Conservation (phyloP, 2,888 invertebrate genomes). For the Thyatira batis region DNA sequence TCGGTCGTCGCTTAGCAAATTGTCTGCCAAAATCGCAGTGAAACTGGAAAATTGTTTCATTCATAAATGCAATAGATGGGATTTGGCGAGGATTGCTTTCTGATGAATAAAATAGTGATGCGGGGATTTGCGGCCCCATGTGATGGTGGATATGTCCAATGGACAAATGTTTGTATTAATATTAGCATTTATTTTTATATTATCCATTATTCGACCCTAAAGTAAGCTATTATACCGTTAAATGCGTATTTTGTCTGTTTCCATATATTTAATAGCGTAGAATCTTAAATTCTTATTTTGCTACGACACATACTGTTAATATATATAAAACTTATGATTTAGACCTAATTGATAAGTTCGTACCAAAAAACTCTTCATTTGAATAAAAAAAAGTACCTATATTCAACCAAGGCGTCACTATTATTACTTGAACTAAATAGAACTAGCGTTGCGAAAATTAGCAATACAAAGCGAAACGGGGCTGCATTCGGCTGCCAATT, state of each 20-base stretch:
- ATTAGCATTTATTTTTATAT: slow-evolving; percentile 19
- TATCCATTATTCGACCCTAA: not conserved
- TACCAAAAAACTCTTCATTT: not conserved
- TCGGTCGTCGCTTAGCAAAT: slow-evolving; percentile 69
- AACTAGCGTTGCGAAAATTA: slow-evolving; percentile 71
- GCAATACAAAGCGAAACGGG: slow-evolving; percentile 65
- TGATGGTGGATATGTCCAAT: slow-evolving; percentile 45
- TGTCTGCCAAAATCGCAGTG: slow-evolving; percentile 69
- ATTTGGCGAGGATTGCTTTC: slow-evolving; percentile 62
- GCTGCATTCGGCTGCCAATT: slow-evolving; percentile 62
- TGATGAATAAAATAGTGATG: slow-evolving; percentile 67
- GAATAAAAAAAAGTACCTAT: not conserved
- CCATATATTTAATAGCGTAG: too few species aligned
- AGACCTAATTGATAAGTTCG: too few species aligned
- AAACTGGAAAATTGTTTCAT: slow-evolving; percentile 80
- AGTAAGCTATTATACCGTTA: not conserved
- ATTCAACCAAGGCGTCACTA: slow-evolving; percentile 5
- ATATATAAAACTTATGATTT: too few species aligned
- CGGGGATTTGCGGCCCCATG: slow-evolving; percentile 58
- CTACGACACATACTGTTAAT: too few species aligned
- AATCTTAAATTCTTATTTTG: too few species aligned
- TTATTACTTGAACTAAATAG: slow-evolving; percentile 43
- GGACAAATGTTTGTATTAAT: slow-evolving; percentile 55
- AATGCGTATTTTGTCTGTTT: too few species aligned
- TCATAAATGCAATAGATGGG: slow-evolving; percentile 72